phyloP scores from a whole-genome alignment of 2,113 vertebrate genomes.

The Pimephales promelas region DNA sequence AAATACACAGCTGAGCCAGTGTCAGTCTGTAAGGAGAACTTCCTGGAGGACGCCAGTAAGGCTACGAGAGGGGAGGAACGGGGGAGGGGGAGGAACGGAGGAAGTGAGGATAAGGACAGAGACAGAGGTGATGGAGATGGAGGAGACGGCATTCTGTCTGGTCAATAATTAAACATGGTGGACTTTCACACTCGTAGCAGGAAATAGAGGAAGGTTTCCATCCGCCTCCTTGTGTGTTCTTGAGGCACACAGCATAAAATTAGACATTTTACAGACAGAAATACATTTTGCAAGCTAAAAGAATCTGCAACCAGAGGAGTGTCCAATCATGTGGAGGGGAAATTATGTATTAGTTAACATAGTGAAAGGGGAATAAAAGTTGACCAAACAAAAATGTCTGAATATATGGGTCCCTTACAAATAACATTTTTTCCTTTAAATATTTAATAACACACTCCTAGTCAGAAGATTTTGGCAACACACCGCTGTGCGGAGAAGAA shows the following conservation, averaged over 20 bases:
- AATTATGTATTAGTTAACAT: not conserved
- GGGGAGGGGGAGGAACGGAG: not conserved
- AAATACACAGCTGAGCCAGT: slow-evolving; percentile 1
- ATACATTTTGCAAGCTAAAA: not conserved
- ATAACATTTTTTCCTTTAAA: too few species aligned
- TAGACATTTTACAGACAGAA: not conserved
- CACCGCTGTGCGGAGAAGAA: too few species aligned
- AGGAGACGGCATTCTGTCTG: slow-evolving; percentile 42
- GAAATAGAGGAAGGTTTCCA: slow-evolving; percentile 60
- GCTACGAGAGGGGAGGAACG: not conserved
- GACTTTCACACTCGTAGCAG: slow-evolving; percentile 76
- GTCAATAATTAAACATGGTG: slow-evolving; percentile 80
- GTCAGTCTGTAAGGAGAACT: slow-evolving; percentile 16
- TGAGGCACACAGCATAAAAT: not conserved
- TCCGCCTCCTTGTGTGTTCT: slow-evolving; percentile 62
- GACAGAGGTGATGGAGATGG: not conserved
- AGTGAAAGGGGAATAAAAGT: not conserved
- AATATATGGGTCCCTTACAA: not conserved
- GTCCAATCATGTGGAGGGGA: not conserved
- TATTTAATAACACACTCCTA: too few species aligned
- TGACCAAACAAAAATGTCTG: not conserved
- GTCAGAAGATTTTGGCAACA: too few species aligned
- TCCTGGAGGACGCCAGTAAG: slow-evolving; percentile 32
- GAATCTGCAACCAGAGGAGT: not conserved
- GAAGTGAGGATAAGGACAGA: not conserved